Conservation (phyloP, 1,140 invertebrate species). For the Neodiprion lecontei region DNA sequence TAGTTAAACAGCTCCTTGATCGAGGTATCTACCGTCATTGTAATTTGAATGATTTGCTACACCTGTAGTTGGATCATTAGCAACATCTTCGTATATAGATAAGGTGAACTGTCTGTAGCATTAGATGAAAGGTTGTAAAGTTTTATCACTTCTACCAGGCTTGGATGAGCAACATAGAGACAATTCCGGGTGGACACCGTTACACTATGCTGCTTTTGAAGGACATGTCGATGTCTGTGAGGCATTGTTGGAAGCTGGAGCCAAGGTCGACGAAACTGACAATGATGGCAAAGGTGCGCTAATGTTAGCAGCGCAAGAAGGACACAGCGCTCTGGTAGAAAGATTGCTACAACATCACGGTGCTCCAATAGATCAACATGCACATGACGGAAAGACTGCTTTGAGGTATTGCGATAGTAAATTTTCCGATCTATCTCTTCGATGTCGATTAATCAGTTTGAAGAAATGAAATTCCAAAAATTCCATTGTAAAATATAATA, state of each 20-base stretch:
- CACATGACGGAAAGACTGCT: constrained; percentile 93
- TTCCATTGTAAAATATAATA: constrained; percentile 26
- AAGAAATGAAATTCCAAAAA: neutral
- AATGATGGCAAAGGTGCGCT: constrained; percentile 94
- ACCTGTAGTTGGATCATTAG: neutral
- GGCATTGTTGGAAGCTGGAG: constrained; percentile 88
- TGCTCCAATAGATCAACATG: constrained; percentile 86
- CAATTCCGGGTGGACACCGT: constrained; percentile 92
- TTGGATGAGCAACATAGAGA: constrained; percentile 91
- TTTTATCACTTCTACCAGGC: constrained; percentile 57
- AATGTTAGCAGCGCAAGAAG: constrained; percentile 89
- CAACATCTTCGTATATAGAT: neutral
- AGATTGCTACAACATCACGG: constrained; percentile 76
- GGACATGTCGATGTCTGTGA: constrained; percentile 89
- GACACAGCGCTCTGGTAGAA: constrained; percentile 76
- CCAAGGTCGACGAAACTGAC: constrained; percentile 88
- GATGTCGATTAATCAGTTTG: constrained; percentile 15
- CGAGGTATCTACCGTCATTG: constrained; percentile 60
- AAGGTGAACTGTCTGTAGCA: neutral
- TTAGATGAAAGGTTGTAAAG: neutral
- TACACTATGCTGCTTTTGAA: constrained; percentile 94
- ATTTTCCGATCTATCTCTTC: constrained; percentile 6
- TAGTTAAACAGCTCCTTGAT: constrained; percentile 88
- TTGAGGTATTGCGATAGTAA: constrained; percentile 67
- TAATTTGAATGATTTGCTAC: neutral